Percentiles rank a stretch among this genome's conserved stretches.
Evolutionary conservation across 2,113 vertebrate genomes (phyloP).

Genomic region (Ctenodactylus gundi): DNA sequence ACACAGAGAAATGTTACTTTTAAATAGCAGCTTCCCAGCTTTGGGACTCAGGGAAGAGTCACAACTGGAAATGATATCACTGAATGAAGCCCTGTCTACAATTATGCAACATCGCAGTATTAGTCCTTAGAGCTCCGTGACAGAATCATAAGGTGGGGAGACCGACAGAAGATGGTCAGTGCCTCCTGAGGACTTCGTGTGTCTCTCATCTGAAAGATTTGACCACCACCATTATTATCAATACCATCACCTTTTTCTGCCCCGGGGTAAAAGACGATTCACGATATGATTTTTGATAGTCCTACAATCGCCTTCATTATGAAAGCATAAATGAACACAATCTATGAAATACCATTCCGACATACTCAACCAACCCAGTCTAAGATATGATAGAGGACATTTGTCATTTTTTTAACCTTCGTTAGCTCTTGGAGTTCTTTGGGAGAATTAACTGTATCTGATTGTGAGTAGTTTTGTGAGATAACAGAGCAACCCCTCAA

Average conservation of each 20-base stretch:
- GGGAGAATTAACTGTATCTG: background rate
- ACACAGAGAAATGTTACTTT: conserved; percentile 6
- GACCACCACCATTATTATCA: background rate
- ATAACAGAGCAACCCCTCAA: background rate
- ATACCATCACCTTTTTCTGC: background rate
- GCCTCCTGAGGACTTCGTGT: background rate
- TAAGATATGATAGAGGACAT: background rate
- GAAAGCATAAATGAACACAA: background rate
- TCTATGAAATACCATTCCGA: background rate
- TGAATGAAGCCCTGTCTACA: background rate
- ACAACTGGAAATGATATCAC: background rate
- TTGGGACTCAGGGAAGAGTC: background rate
- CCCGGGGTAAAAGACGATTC: background rate
- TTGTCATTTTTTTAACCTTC: background rate
- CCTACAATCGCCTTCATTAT: background rate
- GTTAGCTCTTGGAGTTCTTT: background rate
- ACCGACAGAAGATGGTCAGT: background rate
- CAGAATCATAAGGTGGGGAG: background rate
- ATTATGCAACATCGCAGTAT: background rate
- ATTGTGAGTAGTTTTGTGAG: background rate
- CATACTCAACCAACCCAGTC: background rate
- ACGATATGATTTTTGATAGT: background rate
- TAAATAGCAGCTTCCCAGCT: background rate
- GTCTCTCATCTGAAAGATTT: conserved; percentile 15
- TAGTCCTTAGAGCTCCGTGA: background rate